A percentile compares a stretch with the other conserved stretches of the same genome.
These are phyloP conservation scores for Phoenoteleia sp. DNA, from an alignment of 2,888 invertebrate species.

Conservation along the genomic window DNA sequence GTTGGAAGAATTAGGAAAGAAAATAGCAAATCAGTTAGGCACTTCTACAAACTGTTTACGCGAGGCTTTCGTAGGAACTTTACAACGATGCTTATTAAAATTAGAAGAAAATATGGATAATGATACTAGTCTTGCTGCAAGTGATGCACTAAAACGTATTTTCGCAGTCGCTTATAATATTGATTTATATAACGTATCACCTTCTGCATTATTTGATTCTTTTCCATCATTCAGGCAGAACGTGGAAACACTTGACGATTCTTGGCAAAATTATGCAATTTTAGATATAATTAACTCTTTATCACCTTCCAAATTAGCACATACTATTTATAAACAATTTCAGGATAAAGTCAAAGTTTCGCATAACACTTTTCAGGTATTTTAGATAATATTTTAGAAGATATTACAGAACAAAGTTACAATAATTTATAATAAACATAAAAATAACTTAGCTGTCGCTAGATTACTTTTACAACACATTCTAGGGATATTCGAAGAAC, in stretches of 20 bases:
- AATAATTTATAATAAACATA: too few relatives aligned
- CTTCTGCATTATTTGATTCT: constrained; percentile 2
- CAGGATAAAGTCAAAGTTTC: constrained; percentile 89
- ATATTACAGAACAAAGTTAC: too few relatives aligned
- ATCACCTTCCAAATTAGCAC: constrained; percentile 90
- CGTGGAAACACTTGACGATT: not conserved
- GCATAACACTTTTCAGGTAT: constrained; percentile 31
- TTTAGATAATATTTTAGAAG: too few relatives aligned
- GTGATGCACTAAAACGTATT: constrained; percentile 92
- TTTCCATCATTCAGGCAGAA: not conserved
- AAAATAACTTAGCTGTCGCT: too few relatives aligned
- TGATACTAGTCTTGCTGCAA: constrained; percentile 87
- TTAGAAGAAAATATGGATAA: constrained; percentile 89
- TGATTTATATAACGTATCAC: not conserved
- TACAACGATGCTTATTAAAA: constrained; percentile 92
- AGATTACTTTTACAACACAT: too few relatives aligned
- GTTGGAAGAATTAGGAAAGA: too few relatives aligned
- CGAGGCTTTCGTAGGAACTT: constrained; percentile 94
- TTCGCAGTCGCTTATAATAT: constrained; percentile 77
- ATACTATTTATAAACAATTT: constrained; percentile 91
- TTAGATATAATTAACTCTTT: constrained; percentile 91
- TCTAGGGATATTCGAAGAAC: too few relatives aligned
- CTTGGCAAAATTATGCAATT: constrained; percentile 92
- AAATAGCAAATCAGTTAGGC: too few relatives aligned
- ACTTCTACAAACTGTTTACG: constrained; percentile 93